Evolutionary conservation across 2,888 invertebrate genomes (phyloP).

Genomic region (Pseudanteris insignis): DNA sequence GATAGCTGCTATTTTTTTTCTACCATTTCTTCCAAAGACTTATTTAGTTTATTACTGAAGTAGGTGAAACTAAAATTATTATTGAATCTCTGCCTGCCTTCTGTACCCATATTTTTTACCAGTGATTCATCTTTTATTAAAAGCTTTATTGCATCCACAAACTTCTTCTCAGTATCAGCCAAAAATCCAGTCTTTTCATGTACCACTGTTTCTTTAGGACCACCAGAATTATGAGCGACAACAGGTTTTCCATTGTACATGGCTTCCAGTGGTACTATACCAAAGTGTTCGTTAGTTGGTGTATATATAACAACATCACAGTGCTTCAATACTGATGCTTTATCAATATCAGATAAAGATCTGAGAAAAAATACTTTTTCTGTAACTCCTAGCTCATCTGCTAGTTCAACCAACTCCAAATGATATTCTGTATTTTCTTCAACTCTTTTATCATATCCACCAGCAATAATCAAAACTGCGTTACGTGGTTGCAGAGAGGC

Average conservation of each 20-base stretch:
- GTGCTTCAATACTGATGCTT: constrained; percentile 80
- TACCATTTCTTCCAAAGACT: constrained; percentile 46
- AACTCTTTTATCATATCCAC: constrained; percentile 93
- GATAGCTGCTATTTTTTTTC: too few species aligned
- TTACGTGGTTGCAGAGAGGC: constrained; percentile 70
- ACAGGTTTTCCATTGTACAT: constrained; percentile 95
- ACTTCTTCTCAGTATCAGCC: constrained; percentile 75
- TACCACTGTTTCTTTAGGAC: constrained; percentile 91
- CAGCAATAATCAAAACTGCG: constrained; percentile 90
- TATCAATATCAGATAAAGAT: constrained; percentile 87
- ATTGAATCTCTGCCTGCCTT: constrained; percentile 79
- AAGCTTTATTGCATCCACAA: constrained; percentile 80
- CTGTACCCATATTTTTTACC: constrained; percentile 76
- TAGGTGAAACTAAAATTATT: constrained; percentile 85
- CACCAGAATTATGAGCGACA: constrained; percentile 94
- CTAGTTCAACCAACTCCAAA: constrained; percentile 76
- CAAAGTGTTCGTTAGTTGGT: constrained; percentile 97
- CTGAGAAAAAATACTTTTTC: constrained; percentile 84
- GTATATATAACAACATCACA: constrained; percentile 91
- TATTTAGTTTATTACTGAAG: constrained; percentile 77
- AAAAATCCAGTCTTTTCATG: constrained; percentile 84
- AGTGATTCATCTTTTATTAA: constrained; percentile 73
- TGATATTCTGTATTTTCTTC: constrained; percentile 88
- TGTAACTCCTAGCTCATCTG: constrained; percentile 73
- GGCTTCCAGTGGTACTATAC: constrained; percentile 98